A percentile compares a stretch with the other conserved stretches of the same genome.
phyloP scores from a whole-genome alignment of 2,888 invertebrate genomes.

The Linnaemya tessellans region DNA sequence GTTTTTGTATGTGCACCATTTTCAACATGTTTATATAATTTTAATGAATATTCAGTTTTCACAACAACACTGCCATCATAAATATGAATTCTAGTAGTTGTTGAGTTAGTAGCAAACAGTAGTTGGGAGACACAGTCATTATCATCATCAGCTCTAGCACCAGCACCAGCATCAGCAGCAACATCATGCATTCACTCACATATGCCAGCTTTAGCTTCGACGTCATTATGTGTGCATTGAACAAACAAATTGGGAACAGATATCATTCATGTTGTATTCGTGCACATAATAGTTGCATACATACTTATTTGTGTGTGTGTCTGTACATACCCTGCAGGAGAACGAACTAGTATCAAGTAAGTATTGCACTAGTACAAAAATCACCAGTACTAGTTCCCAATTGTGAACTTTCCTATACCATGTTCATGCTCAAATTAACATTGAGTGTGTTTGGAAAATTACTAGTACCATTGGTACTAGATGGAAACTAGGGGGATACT shows the following conservation, averaged over 20 bases:
- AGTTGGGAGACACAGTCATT: constrained; percentile 12
- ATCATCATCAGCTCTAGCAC: too few relatives aligned
- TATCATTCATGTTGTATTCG: constrained; percentile 49
- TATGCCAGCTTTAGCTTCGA: constrained; percentile 16
- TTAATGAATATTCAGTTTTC: constrained; percentile 60
- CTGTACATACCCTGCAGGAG: background rate
- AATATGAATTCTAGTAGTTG: background rate
- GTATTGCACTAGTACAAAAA: too few relatives aligned
- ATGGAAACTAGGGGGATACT: too few relatives aligned
- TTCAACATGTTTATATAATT: constrained; percentile 46
- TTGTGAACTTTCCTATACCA: too few relatives aligned
- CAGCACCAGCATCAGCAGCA: constrained; percentile 2
- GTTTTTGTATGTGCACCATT: constrained; percentile 7
- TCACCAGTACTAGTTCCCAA: too few relatives aligned
- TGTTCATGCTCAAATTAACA: too few relatives aligned
- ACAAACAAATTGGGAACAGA: constrained; percentile 65
- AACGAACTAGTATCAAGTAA: too few relatives aligned
- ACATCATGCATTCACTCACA: constrained; percentile 17
- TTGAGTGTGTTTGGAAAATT: too few relatives aligned
- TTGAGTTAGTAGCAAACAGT: background rate
- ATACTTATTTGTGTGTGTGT: background rate
- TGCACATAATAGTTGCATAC: constrained; percentile 13
- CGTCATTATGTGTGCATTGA: constrained; percentile 62
- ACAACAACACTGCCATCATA: background rate
- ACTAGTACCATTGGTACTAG: too few relatives aligned